These are phyloP conservation scores for Lithophane leautieri DNA, from an alignment of 2,888 invertebrate species.

Conservation along the genomic window DNA sequence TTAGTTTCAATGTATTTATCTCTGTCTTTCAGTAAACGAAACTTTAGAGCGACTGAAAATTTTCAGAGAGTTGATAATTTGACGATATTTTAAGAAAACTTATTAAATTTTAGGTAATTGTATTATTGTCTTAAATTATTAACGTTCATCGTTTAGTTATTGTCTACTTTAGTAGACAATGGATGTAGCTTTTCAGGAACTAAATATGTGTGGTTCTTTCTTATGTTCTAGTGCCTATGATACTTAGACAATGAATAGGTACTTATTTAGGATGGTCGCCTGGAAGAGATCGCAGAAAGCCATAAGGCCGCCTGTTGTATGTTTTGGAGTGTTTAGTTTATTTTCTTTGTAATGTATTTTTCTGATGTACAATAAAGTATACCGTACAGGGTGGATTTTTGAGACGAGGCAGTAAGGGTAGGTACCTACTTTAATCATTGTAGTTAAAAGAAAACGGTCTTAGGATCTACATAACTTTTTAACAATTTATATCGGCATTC, in stretches of 20 bases:
- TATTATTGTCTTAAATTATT: background rate
- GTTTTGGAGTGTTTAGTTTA: too few species aligned
- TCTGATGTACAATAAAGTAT: too few species aligned
- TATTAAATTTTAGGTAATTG: constrained; percentile 15
- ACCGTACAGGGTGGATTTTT: too few species aligned
- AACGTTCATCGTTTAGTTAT: background rate
- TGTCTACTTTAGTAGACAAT: background rate
- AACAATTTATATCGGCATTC: too few species aligned
- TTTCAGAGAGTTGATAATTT: constrained; percentile 11
- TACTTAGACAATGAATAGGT: background rate
- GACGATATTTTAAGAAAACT: constrained; percentile 12
- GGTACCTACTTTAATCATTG: too few species aligned
- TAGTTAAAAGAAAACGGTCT: too few species aligned
- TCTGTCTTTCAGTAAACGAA: constrained; percentile 6
- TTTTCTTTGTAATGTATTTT: too few species aligned
- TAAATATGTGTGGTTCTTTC: background rate
- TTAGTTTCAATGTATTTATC: constrained; percentile 18
- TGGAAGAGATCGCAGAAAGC: too few species aligned
- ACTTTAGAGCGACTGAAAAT: constrained; percentile 3
- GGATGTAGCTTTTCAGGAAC: background rate
- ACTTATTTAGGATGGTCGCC: too few species aligned
- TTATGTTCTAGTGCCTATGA: background rate
- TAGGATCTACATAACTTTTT: too few species aligned
- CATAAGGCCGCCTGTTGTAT: too few species aligned
- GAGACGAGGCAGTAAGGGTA: too few species aligned